These are phyloP conservation scores for Tiphia femorata DNA, from an alignment of 2,888 invertebrate genomes.

Conservation along the genomic window DNA sequence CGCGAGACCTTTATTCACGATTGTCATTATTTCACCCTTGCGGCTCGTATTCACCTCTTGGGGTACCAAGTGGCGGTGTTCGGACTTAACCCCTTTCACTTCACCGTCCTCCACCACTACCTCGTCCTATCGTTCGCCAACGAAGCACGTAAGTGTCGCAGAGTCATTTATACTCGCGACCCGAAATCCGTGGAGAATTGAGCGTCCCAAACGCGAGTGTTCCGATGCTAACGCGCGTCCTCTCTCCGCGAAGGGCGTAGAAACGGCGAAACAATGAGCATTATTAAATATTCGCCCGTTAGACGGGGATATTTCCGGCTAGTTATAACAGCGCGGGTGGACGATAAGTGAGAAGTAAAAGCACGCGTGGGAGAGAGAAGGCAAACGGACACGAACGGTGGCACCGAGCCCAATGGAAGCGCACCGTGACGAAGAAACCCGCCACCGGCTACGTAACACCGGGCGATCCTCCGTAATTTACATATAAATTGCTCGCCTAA, in stretches of 20 bases:
- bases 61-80: no score
- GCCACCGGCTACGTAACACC: no score
- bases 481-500: slow-evolving; percentile 64
- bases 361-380: slow-evolving; percentile 8
- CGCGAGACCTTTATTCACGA: slow-evolving; percentile 30
- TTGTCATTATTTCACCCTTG: slow-evolving; percentile 24
- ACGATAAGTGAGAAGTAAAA: background rate
- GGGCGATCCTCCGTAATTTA: slow-evolving; percentile 52
- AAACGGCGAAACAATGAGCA: slow-evolving; percentile 37
- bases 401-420: no score
- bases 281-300: slow-evolving; percentile 46
- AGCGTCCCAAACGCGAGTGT: slow-evolving; percentile 6
- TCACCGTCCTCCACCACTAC: no score
- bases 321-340: no score
- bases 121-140: background rate
- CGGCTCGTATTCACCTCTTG: no score
- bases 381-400: no score
- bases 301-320: no score
- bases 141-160: no score
- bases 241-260: slow-evolving; percentile 7
- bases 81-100: no score
- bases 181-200: slow-evolving; percentile 32
- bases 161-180: slow-evolving; percentile 28
- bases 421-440: background rate
- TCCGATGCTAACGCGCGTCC: slow-evolving; percentile 10